Base-by-base conservation (phyloP, 2,888 invertebrate species). In the Alloscopus bannaensis region DNA sequence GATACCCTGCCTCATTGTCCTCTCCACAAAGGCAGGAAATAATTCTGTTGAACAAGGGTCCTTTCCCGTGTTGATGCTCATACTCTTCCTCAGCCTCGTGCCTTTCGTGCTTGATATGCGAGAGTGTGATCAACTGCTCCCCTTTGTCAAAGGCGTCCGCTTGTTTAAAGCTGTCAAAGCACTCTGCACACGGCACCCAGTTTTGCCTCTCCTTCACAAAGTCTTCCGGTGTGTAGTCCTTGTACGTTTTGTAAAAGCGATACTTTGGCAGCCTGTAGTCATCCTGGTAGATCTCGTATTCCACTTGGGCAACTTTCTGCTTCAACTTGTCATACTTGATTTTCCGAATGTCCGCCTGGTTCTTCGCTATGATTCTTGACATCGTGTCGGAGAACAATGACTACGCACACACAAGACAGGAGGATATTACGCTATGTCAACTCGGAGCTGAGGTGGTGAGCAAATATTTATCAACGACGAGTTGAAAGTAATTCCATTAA, bases 261-360 rank as follows among this genome's bases (percentile, higher is more conserved):
- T 80, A 80, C 29, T 72, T 80, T n/a, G 80, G 80, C 1, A 64
- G 28, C 31, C 80, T 66, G 42, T 75, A 80, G 42, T 80, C 80
- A 75, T 80, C 75, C 29, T 80, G 73, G 26, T 80, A 80, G 22
- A 80, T 80, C 50, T 80, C 80, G 57, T 80, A 80, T 55, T 80
- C 80, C 4, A 80, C 80, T 50, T 69, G 73, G 8, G 68, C 73
- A 6, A 68, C 68, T 29, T 80, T 80, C 4, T 75, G 59, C 18
- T 69, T 75, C 18, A 69, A 50, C 36, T 75, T 75, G 16, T 75
- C 75, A 50, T 75, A 75, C 16, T 75, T 75, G 16, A 66, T 75
- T 28, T 75, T 75, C 3, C 75, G 57, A 45, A 75, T 57, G 29
- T 75, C 75, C 3, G 75, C 75, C n/a, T 75, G 75, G 22, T 75